phyloP scores from a whole-genome alignment of 2,797 vertebrate genomes.

The Acridotheres tristis region DNA sequence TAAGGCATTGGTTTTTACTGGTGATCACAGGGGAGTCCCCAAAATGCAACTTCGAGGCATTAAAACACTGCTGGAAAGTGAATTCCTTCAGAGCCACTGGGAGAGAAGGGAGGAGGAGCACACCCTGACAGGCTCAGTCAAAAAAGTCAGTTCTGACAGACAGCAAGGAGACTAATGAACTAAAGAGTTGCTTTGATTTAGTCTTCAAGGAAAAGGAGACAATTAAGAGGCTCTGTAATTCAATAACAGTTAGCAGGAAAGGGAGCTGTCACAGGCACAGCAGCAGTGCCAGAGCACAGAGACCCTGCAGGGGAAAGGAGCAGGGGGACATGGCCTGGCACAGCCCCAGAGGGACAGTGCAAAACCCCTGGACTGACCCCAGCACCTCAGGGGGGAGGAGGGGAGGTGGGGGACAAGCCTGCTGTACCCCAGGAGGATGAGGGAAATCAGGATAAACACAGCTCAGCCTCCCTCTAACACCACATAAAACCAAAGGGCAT shows the following conservation, averaged over 20 bases:
- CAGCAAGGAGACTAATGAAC: constrained; percentile 37
- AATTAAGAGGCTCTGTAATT: constrained; percentile 43
- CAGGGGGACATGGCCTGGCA: rapidly evolving
- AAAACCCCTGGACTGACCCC: neutral
- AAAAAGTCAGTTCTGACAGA: constrained; percentile 49
- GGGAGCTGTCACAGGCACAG: constrained; percentile 24
- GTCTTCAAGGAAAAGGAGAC: constrained; percentile 58
- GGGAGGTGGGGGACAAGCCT: neutral
- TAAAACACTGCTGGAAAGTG: neutral
- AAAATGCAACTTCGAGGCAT: neutral
- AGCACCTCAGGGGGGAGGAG: neutral
- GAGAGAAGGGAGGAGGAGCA: neutral
- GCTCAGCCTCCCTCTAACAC: neutral
- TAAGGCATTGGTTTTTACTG: neutral
- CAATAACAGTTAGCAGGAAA: constrained; percentile 52
- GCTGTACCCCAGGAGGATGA: neutral
- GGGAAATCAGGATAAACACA: neutral
- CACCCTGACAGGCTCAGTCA: constrained; percentile 27
- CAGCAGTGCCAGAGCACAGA: neutral
- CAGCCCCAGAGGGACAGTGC: rapidly evolving
- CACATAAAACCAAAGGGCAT: neutral
- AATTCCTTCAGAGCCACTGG: neutral
- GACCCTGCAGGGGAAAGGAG: neutral
- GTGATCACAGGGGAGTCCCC: rapidly evolving
- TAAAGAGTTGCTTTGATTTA: constrained; percentile 60